Evolutionary conservation across 2,888 invertebrate species (phyloP), one percentile per base, ranked within the genome.

Genomic region (Priapulus caudatus): DNA sequence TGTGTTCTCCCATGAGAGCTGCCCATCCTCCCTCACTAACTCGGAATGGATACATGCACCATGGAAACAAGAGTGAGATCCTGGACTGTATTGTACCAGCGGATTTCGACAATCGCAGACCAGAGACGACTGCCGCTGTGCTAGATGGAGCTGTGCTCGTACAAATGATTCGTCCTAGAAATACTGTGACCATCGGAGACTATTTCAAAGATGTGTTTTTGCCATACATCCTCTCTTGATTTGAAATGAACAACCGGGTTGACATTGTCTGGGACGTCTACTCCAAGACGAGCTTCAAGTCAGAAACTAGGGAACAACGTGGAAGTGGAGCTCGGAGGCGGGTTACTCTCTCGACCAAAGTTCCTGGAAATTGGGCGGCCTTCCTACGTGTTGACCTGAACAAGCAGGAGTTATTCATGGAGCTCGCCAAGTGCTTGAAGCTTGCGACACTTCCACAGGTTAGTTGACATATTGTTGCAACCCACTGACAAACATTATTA

Each of bases 181-280:
- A 23, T 47, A 16, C 53, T 23, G 52, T 21, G 46, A 54, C 21
- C 33, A 54, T 53, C 20, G 46, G 24, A 18, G 3, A 53, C 22
- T 53, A 53, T 21, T 53, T 53, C 46, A 45, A 20, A 54, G 52
- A 53, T 5, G 16, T 54, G 15, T 53, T 53, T 54, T 23, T 33
- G 19, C 47, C 50, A 5, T 53, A 53, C 23, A 47, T 53, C 15
- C 46, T 46, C 4, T 54, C 24, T 3, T 54, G 52, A 52, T 46
- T 54, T 20, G 23, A 43, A 54, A 20, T 10, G 10, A 23, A 53
- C 50, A 50, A 50, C 43, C 43, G 48, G 23, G 22, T 44, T n/a
- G 20, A 52, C 43, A 43, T 52, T 20, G 50, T 51, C 16, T 51
- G 44, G 44, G 45, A 51, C 24, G 54, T n/a, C n/a, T n/a, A n/a